A percentile compares a stretch with the other conserved stretches of the same genome.
These are phyloP conservation scores for Poeciliopsis presidionis DNA, from an alignment of 2,797 vertebrate genomes.

Conservation along the genomic window DNA sequence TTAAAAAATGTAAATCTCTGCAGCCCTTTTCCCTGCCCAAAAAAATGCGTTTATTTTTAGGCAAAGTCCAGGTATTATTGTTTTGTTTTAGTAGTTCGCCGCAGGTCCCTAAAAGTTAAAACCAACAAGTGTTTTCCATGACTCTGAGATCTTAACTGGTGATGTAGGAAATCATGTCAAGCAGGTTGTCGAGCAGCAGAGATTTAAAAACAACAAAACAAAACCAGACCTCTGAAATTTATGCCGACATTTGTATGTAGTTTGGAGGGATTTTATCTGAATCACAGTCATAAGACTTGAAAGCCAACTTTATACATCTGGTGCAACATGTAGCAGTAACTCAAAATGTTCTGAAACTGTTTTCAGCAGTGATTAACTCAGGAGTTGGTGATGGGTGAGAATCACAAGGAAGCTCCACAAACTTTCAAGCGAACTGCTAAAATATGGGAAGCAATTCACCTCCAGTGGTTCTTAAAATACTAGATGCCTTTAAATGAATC, in stretches of 20 bases:
- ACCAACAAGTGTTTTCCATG: background rate
- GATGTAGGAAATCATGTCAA: background rate
- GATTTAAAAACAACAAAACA: background rate
- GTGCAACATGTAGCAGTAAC: background rate
- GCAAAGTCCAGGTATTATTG: background rate
- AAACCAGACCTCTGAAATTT: background rate
- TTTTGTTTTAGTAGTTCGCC: background rate
- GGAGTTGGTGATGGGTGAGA: background rate
- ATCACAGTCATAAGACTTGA: background rate
- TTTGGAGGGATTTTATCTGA: background rate
- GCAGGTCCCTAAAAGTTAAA: background rate
- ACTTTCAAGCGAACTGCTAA: background rate
- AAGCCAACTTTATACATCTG: background rate
- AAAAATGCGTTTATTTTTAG: background rate
- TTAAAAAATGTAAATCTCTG: background rate
- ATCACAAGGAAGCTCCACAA: background rate
- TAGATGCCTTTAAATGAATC: background rate
- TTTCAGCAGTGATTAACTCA: background rate
- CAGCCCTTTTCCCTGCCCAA: background rate
- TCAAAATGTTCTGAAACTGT: background rate
- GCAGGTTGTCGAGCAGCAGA: background rate
- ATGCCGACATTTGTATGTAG: background rate
- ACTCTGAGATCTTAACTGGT: background rate
- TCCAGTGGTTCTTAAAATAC: background rate
- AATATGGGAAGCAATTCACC: slow-evolving; percentile 5